These are phyloP conservation scores for Platyrinchus mystaceus DNA, from an alignment of 2,797 vertebrate genomes.

Conservation along the genomic window DNA sequence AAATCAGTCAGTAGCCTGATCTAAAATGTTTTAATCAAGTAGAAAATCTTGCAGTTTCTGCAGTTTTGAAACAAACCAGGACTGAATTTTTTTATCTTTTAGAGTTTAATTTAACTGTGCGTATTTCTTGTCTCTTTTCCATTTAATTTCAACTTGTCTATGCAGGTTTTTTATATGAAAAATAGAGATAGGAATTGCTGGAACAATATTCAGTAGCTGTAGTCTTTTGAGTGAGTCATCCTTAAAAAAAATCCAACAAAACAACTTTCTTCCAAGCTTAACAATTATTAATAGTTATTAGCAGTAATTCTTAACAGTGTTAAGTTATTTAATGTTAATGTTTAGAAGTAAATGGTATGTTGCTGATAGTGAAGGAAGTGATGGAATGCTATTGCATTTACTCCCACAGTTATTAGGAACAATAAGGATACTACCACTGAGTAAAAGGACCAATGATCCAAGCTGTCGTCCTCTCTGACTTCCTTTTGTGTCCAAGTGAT, in stretches of 20 bases:
- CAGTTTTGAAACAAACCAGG: background rate
- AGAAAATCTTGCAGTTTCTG: background rate
- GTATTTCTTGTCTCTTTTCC: background rate
- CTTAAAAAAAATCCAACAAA: background rate
- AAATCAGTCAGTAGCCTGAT: background rate
- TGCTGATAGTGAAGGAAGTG: background rate
- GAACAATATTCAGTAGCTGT: background rate
- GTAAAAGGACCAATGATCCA: background rate
- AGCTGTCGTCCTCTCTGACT: background rate
- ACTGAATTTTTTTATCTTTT: background rate
- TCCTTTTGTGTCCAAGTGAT: background rate
- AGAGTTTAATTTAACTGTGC: background rate
- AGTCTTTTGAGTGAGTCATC: background rate
- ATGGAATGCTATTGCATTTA: background rate
- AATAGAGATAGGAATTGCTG: background rate
- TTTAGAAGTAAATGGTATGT: background rate
- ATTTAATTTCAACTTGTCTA: background rate
- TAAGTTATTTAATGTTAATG: background rate
- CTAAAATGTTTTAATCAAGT: background rate
- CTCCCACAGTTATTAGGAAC: background rate
- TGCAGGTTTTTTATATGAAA: background rate
- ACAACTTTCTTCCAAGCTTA: background rate
- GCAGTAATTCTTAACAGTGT: no score
- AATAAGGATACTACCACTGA: background rate
- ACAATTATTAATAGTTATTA: background rate